Percentiles rank a stretch among this genome's conserved stretches.
phyloP scores from a whole-genome alignment of 2,888 invertebrate species.

The Cancer borealis region DNA sequence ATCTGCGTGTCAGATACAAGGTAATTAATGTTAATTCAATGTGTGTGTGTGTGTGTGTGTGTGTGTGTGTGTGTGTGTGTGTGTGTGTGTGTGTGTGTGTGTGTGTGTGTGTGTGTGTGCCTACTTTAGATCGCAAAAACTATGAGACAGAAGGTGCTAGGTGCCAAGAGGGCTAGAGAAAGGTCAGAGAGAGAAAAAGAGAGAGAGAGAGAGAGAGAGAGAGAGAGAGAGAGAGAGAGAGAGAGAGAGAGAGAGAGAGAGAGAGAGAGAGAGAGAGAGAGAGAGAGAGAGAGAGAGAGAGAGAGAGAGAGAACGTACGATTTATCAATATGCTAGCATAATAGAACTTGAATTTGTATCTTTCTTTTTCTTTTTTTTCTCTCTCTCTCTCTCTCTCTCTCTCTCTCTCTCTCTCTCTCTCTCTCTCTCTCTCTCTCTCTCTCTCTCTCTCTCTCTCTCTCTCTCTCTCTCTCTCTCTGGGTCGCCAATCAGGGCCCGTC shows the following conservation, averaged over 20 bases:
- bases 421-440: constrained; percentile 20
- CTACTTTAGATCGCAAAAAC: not conserved
- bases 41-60: no score
- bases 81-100: not conserved
- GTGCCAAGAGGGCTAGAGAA: no score
- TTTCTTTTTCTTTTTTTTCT: not conserved
- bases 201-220: no score
- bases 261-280: no score
- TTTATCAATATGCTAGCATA: no score
- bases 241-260: no score
- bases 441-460: constrained; percentile 20
- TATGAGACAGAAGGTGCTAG: no score
- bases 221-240: no score
- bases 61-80: no score
- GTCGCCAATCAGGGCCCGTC: not conserved
- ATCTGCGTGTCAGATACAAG: not conserved
- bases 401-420: constrained; percentile 20
- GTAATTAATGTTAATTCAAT: not conserved
- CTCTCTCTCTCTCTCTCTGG: not conserved
- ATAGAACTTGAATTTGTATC: not conserved
- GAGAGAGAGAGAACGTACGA: no score
- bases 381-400: constrained; percentile 10
- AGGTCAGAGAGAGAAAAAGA: no score
- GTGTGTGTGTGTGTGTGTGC: not conserved
- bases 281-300: no score